Conservation (phyloP, 1,140 invertebrate species). For the Trachymyrmex cornetzi region DNA sequence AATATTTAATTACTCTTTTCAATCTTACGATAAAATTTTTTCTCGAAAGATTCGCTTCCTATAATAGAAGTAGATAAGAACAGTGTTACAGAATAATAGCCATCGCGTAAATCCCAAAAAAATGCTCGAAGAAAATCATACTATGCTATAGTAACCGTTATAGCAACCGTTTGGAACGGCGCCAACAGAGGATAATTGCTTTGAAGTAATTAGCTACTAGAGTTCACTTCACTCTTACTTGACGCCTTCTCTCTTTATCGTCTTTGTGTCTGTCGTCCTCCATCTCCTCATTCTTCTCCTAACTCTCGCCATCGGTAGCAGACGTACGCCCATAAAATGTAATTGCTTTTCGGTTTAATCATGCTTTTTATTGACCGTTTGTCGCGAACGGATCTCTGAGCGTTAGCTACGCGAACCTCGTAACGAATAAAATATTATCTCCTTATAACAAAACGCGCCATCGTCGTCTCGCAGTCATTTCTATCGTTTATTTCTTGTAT, state of each 20-base stretch:
- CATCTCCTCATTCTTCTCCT: slow-evolving; percentile 34
- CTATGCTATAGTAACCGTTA: not conserved
- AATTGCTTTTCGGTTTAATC: slow-evolving; percentile 76
- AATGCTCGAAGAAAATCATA: not conserved
- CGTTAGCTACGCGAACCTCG: slow-evolving; percentile 14
- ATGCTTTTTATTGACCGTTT: slow-evolving; percentile 62
- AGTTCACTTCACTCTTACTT: slow-evolving; percentile 67
- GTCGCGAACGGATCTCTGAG: slow-evolving; percentile 37
- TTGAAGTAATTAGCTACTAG: slow-evolving; percentile 82
- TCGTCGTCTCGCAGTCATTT: not conserved
- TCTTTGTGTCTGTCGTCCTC: slow-evolving; percentile 16
- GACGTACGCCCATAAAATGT: slow-evolving; percentile 66
- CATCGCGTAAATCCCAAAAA: not conserved
- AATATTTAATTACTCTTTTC: not conserved
- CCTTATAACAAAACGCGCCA: not conserved
- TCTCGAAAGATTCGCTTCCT: not conserved
- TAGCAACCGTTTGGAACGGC: slow-evolving; percentile 26
- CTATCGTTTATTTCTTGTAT: not conserved
- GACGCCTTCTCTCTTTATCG: slow-evolving; percentile 11
- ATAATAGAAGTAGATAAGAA: slow-evolving; percentile 6
- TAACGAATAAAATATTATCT: slow-evolving; percentile 42
- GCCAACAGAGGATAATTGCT: slow-evolving; percentile 83
- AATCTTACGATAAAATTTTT: not conserved
- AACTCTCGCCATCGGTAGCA: slow-evolving; percentile 50
- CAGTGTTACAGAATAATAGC: not conserved